Percentiles rank a stretch among this genome's conserved stretches.
Evolutionary conservation across 2,888 invertebrate species (phyloP).

Genomic region (Acrobasis consociella): DNA sequence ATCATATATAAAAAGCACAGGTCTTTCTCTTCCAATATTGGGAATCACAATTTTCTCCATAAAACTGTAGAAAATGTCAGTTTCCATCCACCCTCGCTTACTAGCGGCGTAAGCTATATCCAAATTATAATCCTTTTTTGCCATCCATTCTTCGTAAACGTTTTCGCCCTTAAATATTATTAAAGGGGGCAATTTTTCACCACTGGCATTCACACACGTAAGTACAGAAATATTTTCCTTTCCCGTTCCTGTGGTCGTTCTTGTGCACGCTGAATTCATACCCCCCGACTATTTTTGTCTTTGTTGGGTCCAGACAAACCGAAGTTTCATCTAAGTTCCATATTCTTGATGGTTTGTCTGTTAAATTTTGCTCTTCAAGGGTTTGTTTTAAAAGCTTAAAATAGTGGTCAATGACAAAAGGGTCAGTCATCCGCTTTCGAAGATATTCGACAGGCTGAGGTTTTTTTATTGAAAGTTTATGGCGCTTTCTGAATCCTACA

Average conservation of each 20-base stretch:
- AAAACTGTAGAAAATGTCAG: constrained; percentile 46
- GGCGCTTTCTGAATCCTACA: too few species aligned
- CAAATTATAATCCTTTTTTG: constrained; percentile 27
- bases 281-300: constrained; percentile 38
- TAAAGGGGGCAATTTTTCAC: constrained; percentile 32
- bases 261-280: constrained; percentile 26
- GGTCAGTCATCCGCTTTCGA: constrained; percentile 15
- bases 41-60: constrained; percentile 41
- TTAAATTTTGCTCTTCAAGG: constrained; percentile 19
- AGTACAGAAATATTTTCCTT: constrained; percentile 38
- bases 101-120: constrained; percentile 31
- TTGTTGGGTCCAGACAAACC: constrained; percentile 34
- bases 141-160: constrained; percentile 30
- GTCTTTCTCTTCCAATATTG: constrained; percentile 38
- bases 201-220: constrained; percentile 33
- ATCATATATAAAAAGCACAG: constrained; percentile 42
- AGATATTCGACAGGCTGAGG: too few species aligned
- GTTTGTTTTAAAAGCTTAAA: constrained; percentile 1
- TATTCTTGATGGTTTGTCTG: constrained; percentile 20
- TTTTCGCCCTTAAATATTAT: constrained; percentile 36
- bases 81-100: constrained; percentile 47
- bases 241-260: constrained; percentile 32
- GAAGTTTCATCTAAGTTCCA: constrained; percentile 39
- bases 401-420: constrained; percentile 18
- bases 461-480: too few species aligned